Conservation (phyloP, 2,113 vertebrate genomes). For the Candoia aspera region DNA sequence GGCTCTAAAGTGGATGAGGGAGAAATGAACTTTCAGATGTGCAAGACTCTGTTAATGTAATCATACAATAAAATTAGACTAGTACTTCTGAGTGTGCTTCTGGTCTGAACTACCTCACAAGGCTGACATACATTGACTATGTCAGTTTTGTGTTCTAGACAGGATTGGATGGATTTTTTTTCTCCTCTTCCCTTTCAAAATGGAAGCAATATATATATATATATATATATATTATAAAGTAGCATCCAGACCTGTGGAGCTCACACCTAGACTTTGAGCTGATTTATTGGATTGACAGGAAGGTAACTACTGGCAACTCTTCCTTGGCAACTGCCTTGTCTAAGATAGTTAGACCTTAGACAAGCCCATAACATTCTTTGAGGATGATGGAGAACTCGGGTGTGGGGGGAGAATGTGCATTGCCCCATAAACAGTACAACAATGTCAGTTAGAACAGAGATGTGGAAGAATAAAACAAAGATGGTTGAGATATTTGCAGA, state of each 20-base stretch:
- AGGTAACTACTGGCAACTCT: not conserved
- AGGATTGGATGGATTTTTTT: not conserved
- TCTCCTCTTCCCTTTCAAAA: not conserved
- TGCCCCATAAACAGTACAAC: not conserved
- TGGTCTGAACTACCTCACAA: not conserved
- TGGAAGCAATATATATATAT: too few species aligned
- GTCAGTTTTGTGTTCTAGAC: not conserved
- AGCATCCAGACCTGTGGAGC: not conserved
- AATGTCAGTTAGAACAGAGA: not conserved
- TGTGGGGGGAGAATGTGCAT: fast-evolving
- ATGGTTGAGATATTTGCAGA: slow-evolving; percentile 12
- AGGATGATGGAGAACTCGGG: not conserved
- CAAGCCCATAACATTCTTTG: not conserved
- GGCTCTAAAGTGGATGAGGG: not conserved
- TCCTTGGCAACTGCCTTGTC: not conserved
- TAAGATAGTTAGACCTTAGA: not conserved
- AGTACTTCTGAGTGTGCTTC: not conserved
- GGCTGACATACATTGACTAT: not conserved
- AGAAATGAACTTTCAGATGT: not conserved
- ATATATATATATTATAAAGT: not conserved
- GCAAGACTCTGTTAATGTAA: not conserved
- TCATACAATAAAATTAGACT: not conserved
- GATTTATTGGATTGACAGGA: not conserved
- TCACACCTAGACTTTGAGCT: not conserved
- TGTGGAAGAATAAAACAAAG: not conserved